Base-by-base conservation (phyloP, 2,888 invertebrate genomes). In the Lottia gigantea region DNA sequence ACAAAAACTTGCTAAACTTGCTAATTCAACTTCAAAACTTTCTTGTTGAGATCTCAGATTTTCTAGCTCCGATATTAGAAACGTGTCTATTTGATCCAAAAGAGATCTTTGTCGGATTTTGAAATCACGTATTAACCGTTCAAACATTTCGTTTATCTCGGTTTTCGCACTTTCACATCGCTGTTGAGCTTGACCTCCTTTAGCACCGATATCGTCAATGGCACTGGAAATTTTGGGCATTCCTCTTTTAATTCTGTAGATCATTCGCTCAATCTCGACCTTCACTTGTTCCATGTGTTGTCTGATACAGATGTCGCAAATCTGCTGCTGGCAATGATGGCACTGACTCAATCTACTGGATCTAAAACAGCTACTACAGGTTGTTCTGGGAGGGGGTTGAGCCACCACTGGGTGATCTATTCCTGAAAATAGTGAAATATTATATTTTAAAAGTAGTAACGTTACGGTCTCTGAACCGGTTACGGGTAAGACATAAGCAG, bases 261-360 rank as follows among this genome's bases (percentile, higher is more conserved):
- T 94, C 72, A 96, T 94, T 85, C 96, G 92, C 74, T 93, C 91
- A 63, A 97, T 95, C 91, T 97, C 97, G 72, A 77, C 64, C 31
- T 80, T 75, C 11, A 82, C 67, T 64, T 80, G 80, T 45, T 80
- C 77, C 68, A 83, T 77, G 70, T 85, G 84, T 19, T 76, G 97
- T 89, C 97, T 74, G 66, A 78, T 97, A 90, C 99, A 99, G 86
- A 97, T 96, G 80, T 94, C 93, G 89, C 98, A 99, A 76, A 98
- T 94, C 90, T 96, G 95, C 87, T 97, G 96, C 86, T 98, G 97
- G 90, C 99, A 99, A 89, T 99, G 98, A 40, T 94, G 93, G 89
- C 98, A 99, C 66, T 95, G 93, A 87, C 77, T 72, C 31, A 84
- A 74, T 25, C 76, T 71, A 7, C 78, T 73, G 23, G 81, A 80